Evolutionary conservation across 2,888 invertebrate species (phyloP), one percentile per base, ranked within the genome.

Genomic region (Chironomus riparius): DNA sequence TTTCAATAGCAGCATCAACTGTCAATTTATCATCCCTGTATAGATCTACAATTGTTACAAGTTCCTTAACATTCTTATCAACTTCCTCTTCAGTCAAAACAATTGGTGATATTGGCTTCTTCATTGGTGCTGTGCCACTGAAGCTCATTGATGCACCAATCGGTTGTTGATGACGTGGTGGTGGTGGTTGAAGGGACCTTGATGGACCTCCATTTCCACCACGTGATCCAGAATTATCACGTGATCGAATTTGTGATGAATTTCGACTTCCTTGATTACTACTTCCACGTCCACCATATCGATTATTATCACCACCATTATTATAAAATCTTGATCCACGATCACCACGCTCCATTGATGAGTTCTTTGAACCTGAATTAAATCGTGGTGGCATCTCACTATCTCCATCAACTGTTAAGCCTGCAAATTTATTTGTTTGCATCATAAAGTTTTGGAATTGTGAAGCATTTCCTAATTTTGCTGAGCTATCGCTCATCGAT

Each of bases 221-320:
- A 18, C 83, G 80, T 3, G 83, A 82, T 2, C 82, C 81, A 0
- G 84, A 84, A 73, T 80, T 85, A 78, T 85, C 86, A 47, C 85
- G 81, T 4, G 85, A 85, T 10, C 87, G 82, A 77, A 88, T 88
- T 77, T 88, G 87, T 68, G 88, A 88, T 13, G 74, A 68, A 47
- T 74, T 74, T 21, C 68, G 47, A 24, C 74, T 74, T 6, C 47
- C 68, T 28, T 74, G 74, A 74, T 74, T 74, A 15, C 74, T 74
- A 76, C 61, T 81, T 82, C 70, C 65, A 50, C 76, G 21, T 12
- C 71, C 69, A 18, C 62, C 28, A 28, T 62, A 28, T 7, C 62
- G 62, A 6, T 22, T 47, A 6, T 22, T 47, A 86, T 80, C 80
- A 86, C 86, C 1, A 81, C 81, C 18, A 84, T 85, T 79, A 86